A percentile compares a stretch with the other conserved stretches of the same genome.
Conservation (phyloP, 92 coral and sea anemone genomes). For the Palythoa caribaeorum region DNA sequence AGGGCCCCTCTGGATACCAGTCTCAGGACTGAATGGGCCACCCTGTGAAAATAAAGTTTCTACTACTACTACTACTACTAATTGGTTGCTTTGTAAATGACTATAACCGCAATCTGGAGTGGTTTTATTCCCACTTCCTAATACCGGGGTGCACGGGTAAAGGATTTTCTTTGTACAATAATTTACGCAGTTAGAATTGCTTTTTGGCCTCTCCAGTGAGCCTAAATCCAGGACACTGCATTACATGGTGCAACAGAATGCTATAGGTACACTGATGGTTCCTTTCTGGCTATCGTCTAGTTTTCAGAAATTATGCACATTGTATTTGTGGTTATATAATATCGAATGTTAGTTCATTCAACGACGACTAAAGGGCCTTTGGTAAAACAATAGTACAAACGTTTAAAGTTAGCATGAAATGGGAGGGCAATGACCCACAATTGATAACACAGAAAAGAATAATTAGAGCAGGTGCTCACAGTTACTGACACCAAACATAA, state of each 20-base stretch:
- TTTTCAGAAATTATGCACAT: neutral
- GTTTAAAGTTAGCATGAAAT: neutral
- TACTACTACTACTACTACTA: too few relatives aligned
- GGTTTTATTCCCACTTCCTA: constrained; percentile 55
- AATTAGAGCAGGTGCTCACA: too few relatives aligned
- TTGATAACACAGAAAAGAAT: too few relatives aligned
- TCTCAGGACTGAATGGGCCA: too few relatives aligned
- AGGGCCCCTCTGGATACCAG: too few relatives aligned
- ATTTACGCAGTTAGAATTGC: neutral
- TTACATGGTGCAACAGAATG: neutral
- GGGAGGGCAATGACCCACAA: neutral
- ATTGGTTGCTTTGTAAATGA: constrained; percentile 7
- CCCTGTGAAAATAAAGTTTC: too few relatives aligned
- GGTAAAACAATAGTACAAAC: neutral
- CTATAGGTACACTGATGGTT: neutral
- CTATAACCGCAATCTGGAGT: constrained; percentile 52
- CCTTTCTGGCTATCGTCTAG: neutral
- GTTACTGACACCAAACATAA: too few relatives aligned
- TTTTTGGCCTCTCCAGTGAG: constrained; percentile 27
- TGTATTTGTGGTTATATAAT: neutral
- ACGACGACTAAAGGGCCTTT: constrained; percentile 6
- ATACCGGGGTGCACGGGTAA: constrained; percentile 61
- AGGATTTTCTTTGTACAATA: constrained; percentile 59
- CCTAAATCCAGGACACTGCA: neutral
- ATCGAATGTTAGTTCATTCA: neutral